Evolutionary conservation across 30 jellyfish, hydroid and myxozoan species (phyloP), one percentile per base, ranked within the genome.

Genomic region (Phacellophora camtschatica): DNA sequence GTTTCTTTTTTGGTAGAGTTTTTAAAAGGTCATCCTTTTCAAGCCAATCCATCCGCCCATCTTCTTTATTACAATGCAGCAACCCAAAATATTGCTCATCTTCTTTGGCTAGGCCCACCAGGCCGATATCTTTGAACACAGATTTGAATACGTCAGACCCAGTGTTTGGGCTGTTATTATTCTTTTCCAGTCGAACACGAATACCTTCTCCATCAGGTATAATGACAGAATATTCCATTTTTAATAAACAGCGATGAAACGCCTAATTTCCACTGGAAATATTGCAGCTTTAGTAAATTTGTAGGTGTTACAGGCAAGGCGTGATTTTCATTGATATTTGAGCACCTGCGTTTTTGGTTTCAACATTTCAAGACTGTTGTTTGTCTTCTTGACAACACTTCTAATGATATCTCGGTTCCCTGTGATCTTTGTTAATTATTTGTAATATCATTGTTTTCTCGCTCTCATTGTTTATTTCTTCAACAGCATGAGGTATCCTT

Each of bases 1-100:
- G 6, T 23, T 66, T 85, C n/a, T 18, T 66, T 68, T 46, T 85
- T 15, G 77, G 81, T 0, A 85, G 27, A 18, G 15, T 42, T 27
- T 74, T 56, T 64, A 71, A 59, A 13, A 10, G n/a, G 13, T 82
- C 82, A 36, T 54, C 80, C 18, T 62, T 32, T 41, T 85, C 90
- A 10, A 85, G 82, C 96, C 96, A 85, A 42, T 75, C 86, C 96
- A 85, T 74, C 25, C 86, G 83, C 19, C 96, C 96, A 74, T 85
- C 96, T 50, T 69, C 90, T 66, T 72, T 66, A 55, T 85, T 76
- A 48, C 90, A 57, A 64, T 74, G 74, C 51, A 68, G 11, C 71
- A 85, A 36, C n/a, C 96, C 96, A 42, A 85, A 85, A 39, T 85
- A 74, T 57, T 85, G 82, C 62, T 51, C 73, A 6, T 84, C 95